A percentile compares a stretch with the other conserved stretches of the same genome.
Conservation (phyloP, 2,888 invertebrate species). For the Biston betularia region DNA sequence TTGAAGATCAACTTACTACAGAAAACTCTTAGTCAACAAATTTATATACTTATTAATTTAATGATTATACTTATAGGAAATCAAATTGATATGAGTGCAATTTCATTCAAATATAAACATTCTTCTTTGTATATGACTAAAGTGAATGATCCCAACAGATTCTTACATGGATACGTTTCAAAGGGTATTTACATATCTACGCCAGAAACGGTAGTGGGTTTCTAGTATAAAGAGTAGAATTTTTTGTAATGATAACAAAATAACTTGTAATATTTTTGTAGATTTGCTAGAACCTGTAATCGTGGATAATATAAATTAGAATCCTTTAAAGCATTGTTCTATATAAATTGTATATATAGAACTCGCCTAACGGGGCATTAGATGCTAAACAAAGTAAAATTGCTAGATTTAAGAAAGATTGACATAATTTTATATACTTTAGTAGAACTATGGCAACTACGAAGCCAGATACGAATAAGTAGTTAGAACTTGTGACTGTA, state of each 20-base stretch:
- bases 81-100: conserved; percentile 32
- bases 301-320: conserved; percentile 71
- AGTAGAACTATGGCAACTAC: conserved; percentile 71
- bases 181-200: conserved; percentile 76
- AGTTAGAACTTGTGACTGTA: conserved; percentile 71
- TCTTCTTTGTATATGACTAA: conserved; percentile 44
- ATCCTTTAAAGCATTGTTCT: conserved; percentile 75
- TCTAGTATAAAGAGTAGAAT: conserved; percentile 75
- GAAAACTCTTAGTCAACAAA: conserved; percentile 1
- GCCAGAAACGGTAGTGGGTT: conserved; percentile 77
- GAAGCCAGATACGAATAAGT: conserved; percentile 66
- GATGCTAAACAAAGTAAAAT: conserved; percentile 80
- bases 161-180: conserved; percentile 73
- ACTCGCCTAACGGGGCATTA: conserved; percentile 84
- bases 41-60: conserved; percentile 2
- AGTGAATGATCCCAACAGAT: conserved; percentile 76
- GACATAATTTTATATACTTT: conserved; percentile 64
- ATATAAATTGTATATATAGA: conserved; percentile 68
- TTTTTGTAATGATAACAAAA: conserved; percentile 70
- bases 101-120: conserved; percentile 19
- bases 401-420: conserved; percentile 68
- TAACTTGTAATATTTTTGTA: conserved; percentile 74
- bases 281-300: conserved; percentile 83
- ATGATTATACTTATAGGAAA: no score
- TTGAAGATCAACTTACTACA: conserved; percentile 12